phyloP scores from a whole-genome alignment of 2,113 vertebrate genomes.

The Dasyurus viverrinus region DNA sequence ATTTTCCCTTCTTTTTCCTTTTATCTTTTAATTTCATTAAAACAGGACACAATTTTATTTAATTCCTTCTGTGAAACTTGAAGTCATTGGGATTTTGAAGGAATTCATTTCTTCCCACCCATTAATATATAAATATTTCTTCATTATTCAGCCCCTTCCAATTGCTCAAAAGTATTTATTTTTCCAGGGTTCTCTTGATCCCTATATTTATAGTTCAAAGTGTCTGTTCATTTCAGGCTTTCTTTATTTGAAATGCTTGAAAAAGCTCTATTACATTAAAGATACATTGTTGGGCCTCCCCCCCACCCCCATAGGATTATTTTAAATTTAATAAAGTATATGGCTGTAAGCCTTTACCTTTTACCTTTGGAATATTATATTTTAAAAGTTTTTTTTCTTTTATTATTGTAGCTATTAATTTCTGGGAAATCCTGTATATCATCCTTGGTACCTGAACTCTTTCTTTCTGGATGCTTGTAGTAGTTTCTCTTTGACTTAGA shows the following conservation, averaged over 20 bases:
- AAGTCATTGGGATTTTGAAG: neutral
- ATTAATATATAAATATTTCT: neutral
- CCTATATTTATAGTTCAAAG: neutral
- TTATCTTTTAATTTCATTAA: neutral
- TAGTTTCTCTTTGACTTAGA: neutral
- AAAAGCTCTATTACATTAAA: neutral
- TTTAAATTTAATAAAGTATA: neutral
- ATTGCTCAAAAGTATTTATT: neutral
- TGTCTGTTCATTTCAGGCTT: neutral
- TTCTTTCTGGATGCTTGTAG: neutral
- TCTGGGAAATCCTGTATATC: neutral
- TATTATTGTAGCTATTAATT: neutral
- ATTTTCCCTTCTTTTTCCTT: neutral
- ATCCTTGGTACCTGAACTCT: neutral
- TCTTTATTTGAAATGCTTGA: neutral
- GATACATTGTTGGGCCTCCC: neutral
- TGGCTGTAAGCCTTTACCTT: neutral
- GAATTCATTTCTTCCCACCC: neutral
- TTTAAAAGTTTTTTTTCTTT: neutral
- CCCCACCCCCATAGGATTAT: neutral
- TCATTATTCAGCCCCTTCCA: neutral
- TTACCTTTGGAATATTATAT: neutral
- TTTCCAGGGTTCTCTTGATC: neutral
- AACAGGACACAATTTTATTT: neutral
- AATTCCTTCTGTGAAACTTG: neutral